These are phyloP conservation scores for Episyrphus balteatus DNA, from an alignment of 1,140 invertebrate genomes.

Conservation along the genomic window DNA sequence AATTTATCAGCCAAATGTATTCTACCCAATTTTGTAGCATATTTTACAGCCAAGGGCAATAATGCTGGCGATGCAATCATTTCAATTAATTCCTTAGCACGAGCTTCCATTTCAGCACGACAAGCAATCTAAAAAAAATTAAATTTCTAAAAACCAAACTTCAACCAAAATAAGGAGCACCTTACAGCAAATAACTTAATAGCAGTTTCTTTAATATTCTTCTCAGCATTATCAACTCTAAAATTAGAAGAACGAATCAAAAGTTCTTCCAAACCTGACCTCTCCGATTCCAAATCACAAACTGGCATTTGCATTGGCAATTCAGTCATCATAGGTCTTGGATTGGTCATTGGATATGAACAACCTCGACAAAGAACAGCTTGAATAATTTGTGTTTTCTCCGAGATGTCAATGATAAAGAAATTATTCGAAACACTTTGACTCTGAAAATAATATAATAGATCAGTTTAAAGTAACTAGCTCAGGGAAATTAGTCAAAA, in stretches of 20 bases:
- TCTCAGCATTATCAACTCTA: constrained; percentile 47
- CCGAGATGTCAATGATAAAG: constrained; percentile 68
- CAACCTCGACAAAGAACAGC: constrained; percentile 80
- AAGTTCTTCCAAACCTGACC: constrained; percentile 67
- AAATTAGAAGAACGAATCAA: constrained; percentile 52
- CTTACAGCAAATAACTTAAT: constrained; percentile 79
- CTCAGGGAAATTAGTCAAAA: no score
- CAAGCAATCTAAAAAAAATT: constrained; percentile 42
- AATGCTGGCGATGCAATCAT: constrained; percentile 65
- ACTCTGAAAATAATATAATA: constrained; percentile 34
- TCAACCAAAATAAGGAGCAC: constrained; percentile 27
- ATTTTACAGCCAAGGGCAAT: constrained; percentile 75
- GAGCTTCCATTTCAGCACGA: constrained; percentile 67
- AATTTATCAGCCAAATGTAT: constrained; percentile 68
- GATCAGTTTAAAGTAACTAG: no score
- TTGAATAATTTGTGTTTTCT: constrained; percentile 61
- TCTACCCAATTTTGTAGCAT: constrained; percentile 64
- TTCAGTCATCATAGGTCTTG: constrained; percentile 68
- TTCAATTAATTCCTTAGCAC: constrained; percentile 78
- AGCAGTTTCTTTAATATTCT: constrained; percentile 59
- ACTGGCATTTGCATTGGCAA: constrained; percentile 62
- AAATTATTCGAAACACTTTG: constrained; percentile 67
- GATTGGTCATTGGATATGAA: constrained; percentile 74
- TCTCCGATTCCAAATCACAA: constrained; percentile 72
- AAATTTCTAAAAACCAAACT: not conserved